phyloP scores from a whole-genome alignment of 2,797 vertebrate genomes.

The Hemitrygon akajei region DNA sequence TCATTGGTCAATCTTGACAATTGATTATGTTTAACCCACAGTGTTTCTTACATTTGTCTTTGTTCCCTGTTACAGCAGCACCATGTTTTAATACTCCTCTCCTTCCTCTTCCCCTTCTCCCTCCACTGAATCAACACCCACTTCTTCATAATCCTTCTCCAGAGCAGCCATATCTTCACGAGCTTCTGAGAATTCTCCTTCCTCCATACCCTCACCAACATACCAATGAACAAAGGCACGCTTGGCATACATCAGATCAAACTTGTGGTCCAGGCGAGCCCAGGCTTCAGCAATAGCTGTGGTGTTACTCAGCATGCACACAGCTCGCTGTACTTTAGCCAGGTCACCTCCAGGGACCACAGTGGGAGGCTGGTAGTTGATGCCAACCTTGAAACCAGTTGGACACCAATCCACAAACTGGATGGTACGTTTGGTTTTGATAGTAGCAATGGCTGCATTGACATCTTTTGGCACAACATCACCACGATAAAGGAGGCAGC shows the following conservation, averaged over 20 bases:
- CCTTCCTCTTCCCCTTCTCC: slow-evolving; percentile 77
- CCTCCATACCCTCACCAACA: slow-evolving; percentile 85
- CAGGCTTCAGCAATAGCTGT: slow-evolving; percentile 50
- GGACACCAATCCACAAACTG: slow-evolving; percentile 81
- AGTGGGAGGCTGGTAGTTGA: slow-evolving; percentile 37
- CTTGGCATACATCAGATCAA: slow-evolving; percentile 84
- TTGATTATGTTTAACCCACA: not conserved
- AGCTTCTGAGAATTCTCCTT: slow-evolving; percentile 80
- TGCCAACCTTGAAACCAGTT: slow-evolving; percentile 59
- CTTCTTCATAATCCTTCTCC: slow-evolving; percentile 85
- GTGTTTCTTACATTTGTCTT: slow-evolving; percentile 11
- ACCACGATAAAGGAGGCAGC: slow-evolving; percentile 49
- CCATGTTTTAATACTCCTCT: slow-evolving; percentile 55
- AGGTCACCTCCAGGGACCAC: slow-evolving; percentile 38
- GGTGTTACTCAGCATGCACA: slow-evolving; percentile 37
- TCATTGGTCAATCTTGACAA: not conserved
- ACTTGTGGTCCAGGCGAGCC: slow-evolving; percentile 78
- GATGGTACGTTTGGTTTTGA: slow-evolving; percentile 70
- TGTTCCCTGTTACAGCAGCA: not conserved
- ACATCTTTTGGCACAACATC: slow-evolving; percentile 70
- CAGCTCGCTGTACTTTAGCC: slow-evolving; percentile 34
- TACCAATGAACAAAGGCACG: slow-evolving; percentile 84
- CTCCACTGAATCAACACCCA: slow-evolving; percentile 77
- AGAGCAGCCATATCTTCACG: slow-evolving; percentile 83
- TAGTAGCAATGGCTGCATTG: slow-evolving; percentile 70